Conservation (phyloP, 1,140 invertebrate species). For the Eurosta solidaginis region DNA sequence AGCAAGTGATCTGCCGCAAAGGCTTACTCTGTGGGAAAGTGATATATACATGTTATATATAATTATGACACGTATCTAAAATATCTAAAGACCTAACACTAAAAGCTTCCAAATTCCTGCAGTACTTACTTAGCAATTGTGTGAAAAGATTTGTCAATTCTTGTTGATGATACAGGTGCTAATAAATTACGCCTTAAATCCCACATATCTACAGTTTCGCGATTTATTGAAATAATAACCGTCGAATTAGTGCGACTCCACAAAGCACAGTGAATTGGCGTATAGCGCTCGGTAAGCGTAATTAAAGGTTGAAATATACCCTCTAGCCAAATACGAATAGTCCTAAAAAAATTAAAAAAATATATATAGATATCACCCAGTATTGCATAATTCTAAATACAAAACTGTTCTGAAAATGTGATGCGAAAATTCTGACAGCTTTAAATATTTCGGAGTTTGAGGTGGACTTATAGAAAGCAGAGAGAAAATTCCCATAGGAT, state of each 20-base stretch:
- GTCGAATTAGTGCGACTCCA: slow-evolving; percentile 85
- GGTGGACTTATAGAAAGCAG: too few species aligned
- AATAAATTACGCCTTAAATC: slow-evolving; percentile 71
- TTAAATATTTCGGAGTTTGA: too few species aligned
- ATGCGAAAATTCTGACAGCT: too few species aligned
- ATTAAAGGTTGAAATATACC: slow-evolving; percentile 70
- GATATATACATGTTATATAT: too few species aligned
- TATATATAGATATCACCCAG: too few species aligned
- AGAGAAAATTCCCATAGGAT: too few species aligned
- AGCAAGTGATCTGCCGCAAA: slow-evolving; percentile 69
- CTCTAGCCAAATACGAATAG: slow-evolving; percentile 77
- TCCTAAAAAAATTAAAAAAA: slow-evolving; percentile 56
- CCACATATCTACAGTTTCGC: slow-evolving; percentile 72
- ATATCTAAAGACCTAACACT: too few species aligned
- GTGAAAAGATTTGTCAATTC: slow-evolving; percentile 52
- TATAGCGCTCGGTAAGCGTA: slow-evolving; percentile 63
- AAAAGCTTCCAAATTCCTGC: too few species aligned
- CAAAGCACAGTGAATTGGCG: slow-evolving; percentile 69
- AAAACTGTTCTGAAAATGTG: too few species aligned
- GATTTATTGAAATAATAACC: slow-evolving; percentile 75
- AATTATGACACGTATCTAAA: too few species aligned
- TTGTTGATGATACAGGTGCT: slow-evolving; percentile 64
- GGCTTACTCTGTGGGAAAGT: slow-evolving; percentile 65
- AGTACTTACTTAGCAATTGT: slow-evolving; percentile 37
- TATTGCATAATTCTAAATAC: too few species aligned